Evolutionary conservation across 2,888 invertebrate genomes (phyloP).

Genomic region (Phyllotreta striolata): DNA sequence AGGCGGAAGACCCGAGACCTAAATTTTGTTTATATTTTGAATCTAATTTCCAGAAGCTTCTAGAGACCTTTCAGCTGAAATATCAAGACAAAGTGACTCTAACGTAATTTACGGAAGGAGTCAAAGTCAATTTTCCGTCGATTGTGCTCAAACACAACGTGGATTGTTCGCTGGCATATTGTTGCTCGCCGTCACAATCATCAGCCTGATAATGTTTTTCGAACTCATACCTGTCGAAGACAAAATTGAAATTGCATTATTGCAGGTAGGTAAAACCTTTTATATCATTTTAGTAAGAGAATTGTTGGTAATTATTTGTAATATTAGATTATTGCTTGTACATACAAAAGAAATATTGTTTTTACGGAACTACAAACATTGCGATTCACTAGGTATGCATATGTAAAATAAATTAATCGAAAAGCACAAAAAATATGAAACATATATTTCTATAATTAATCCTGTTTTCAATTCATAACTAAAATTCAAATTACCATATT

Average conservation of each 20-base stretch:
- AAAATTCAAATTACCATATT: no score
- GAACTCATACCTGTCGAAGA: conserved; percentile 74
- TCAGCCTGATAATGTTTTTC: conserved; percentile 87
- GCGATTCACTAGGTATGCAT: no score
- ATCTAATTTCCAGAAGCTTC: conserved; percentile 40
- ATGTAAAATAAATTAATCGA: no score
- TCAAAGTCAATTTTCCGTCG: conserved; percentile 77
- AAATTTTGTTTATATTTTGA: conserved; percentile 39
- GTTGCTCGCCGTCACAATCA: conserved; percentile 75
- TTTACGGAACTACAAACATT: no score
- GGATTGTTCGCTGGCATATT: conserved; percentile 77
- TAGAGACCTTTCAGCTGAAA: conserved; percentile 41
- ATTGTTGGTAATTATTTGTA: no score
- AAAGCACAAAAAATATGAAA: no score
- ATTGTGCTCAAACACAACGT: conserved; percentile 85
- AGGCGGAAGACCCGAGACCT: conserved; percentile 24
- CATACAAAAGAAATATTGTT: not conserved
- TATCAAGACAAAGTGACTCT: conserved; percentile 49
- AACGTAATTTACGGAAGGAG: conserved; percentile 52
- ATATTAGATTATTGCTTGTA: not conserved
- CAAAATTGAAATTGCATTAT: conserved; percentile 71
- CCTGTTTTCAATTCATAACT: no score
- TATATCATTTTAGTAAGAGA: not conserved
- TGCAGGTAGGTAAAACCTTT: conserved; percentile 64
- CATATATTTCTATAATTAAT: no score